Evolutionary conservation across 1,140 invertebrate species (phyloP).

Genomic region (Nebria ingens): DNA sequence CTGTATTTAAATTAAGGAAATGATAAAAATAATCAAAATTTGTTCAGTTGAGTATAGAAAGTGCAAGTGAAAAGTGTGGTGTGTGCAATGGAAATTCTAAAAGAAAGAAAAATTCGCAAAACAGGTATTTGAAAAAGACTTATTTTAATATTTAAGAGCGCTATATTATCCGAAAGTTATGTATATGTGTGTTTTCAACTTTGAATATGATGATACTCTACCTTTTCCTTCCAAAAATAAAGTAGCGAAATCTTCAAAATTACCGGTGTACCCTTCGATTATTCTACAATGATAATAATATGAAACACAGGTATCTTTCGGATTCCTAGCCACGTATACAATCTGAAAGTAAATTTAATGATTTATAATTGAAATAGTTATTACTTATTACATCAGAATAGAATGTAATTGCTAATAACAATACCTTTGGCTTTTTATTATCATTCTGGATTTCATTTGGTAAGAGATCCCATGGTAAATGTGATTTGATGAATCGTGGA

Average conservation of each 20-base stretch:
- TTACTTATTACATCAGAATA: background rate
- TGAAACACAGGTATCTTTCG: conserved; percentile 70
- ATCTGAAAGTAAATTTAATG: conserved; percentile 41
- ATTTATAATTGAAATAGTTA: conserved; percentile 3
- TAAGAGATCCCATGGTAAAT: conserved; percentile 55
- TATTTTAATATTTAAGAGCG: background rate
- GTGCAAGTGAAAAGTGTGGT: too few species aligned
- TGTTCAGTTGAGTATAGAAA: too few species aligned
- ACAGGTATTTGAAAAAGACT: too few species aligned
- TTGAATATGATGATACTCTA: background rate
- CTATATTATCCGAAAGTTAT: conserved; percentile 13
- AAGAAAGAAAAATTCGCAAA: too few species aligned
- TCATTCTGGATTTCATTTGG: conserved; percentile 44
- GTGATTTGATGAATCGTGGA: conserved; percentile 57
- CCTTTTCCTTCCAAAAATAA: conserved; percentile 40
- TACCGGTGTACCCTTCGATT: conserved; percentile 47
- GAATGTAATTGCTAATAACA: background rate
- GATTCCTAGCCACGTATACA: conserved; percentile 68
- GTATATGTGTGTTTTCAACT: background rate
- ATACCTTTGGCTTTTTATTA: conserved; percentile 37
- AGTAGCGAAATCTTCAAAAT: conserved; percentile 52
- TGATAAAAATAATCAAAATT: too few species aligned
- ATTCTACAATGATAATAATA: conserved; percentile 61
- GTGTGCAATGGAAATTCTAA: too few species aligned
- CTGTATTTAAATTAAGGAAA: too few species aligned